Percentiles rank a stretch among this genome's conserved stretches.
Evolutionary conservation across 2,797 vertebrate genomes (phyloP).

Genomic region (Ceyx erithaca): DNA sequence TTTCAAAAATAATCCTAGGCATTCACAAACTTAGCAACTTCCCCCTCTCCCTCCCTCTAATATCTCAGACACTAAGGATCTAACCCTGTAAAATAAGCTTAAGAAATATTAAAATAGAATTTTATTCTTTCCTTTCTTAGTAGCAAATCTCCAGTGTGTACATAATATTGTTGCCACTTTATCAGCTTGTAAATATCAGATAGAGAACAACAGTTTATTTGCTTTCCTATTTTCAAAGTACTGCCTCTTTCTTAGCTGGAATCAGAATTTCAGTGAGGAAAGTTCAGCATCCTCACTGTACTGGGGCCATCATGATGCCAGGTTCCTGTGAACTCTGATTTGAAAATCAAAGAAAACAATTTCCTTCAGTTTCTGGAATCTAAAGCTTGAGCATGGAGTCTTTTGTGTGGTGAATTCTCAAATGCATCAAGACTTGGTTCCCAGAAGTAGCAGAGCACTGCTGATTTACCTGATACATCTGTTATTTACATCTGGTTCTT

Average conservation of each 20-base stretch:
- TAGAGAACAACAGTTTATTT: not conserved
- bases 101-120: not conserved
- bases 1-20: not conserved
- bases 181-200: not conserved
- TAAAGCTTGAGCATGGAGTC: not conserved
- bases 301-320: not conserved
- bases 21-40: not conserved
- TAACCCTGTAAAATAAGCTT: not conserved
- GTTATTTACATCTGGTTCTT: not conserved
- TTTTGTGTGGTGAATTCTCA: not conserved
- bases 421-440: not conserved
- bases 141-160: not conserved
- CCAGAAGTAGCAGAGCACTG: not conserved
- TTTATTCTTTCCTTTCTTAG: not conserved
- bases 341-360: not conserved
- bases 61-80: not conserved
- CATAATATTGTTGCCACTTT: not conserved
- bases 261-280: not conserved
- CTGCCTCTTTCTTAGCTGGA: not conserved
- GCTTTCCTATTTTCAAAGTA: not conserved
- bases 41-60: not conserved
- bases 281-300: not conserved
- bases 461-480: not conserved
- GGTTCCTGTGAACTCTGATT: not conserved
- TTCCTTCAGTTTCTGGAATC: not conserved